Evolutionary conservation across 2,888 invertebrate species (phyloP).

Genomic region (Leptura quadrifasciata): DNA sequence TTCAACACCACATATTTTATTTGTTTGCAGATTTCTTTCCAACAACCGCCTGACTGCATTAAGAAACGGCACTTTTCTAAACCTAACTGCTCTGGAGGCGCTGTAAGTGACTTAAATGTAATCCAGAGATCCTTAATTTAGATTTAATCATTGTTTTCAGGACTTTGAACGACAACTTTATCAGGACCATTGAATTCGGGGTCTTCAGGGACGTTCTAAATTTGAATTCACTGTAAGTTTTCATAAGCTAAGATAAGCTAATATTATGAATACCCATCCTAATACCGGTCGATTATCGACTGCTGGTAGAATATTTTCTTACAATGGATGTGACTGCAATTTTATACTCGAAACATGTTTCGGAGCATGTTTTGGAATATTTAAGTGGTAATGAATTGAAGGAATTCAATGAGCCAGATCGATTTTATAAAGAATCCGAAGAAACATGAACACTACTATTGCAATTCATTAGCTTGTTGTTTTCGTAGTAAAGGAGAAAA

Average conservation of each 20-base stretch:
- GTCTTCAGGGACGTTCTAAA: constrained; percentile 72
- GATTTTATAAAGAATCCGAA: too few species aligned
- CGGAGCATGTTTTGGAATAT: too few species aligned
- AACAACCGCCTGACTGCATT: constrained; percentile 73
- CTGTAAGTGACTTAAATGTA: constrained; percentile 70
- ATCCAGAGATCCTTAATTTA: constrained; percentile 2
- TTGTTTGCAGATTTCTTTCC: constrained; percentile 74
- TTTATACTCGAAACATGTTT: too few species aligned
- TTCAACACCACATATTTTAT: neutral
- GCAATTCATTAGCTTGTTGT: too few species aligned
- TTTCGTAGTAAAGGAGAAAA: too few species aligned
- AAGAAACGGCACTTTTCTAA: constrained; percentile 73
- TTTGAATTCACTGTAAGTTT: constrained; percentile 73
- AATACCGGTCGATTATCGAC: neutral
- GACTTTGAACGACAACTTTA: constrained; percentile 74
- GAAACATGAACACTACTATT: too few species aligned
- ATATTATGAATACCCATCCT: neutral
- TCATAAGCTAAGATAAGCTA: neutral
- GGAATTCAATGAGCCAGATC: too few species aligned
- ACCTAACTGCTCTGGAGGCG: constrained; percentile 72
- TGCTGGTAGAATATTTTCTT: too few species aligned
- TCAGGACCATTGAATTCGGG: constrained; percentile 71
- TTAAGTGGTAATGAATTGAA: too few species aligned
- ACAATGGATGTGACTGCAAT: too few species aligned
- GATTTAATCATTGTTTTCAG: constrained; percentile 63